Conservation (phyloP, 2,888 invertebrate species). For the Caenorhabditis plicata region DNA sequence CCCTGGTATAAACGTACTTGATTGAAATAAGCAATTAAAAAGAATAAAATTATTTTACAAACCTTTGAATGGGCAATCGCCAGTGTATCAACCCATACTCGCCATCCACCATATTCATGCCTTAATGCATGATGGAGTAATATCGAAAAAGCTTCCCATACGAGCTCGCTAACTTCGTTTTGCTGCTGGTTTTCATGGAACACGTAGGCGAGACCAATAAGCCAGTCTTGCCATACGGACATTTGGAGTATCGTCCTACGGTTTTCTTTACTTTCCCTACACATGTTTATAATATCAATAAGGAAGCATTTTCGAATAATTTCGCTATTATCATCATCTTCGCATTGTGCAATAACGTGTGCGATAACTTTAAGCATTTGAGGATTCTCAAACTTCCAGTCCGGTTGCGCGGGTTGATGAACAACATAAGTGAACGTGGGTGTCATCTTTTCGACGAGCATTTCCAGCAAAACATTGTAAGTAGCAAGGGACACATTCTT, state of each 20-base stretch:
- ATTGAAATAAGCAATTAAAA: neutral
- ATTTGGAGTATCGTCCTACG: conserved; percentile 91
- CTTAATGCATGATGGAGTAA: conserved; percentile 97
- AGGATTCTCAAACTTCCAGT: conserved; percentile 69
- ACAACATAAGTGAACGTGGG: conserved; percentile 89
- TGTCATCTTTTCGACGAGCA: conserved; percentile 89
- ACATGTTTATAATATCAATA: conserved; percentile 95
- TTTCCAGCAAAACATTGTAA: conserved; percentile 94
- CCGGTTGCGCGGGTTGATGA: conserved; percentile 73
- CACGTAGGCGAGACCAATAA: conserved; percentile 91
- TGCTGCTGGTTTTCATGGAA: conserved; percentile 76
- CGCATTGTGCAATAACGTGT: conserved; percentile 91
- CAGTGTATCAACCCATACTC: conserved; percentile 98
- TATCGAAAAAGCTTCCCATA: conserved; percentile 94
- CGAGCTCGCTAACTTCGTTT: conserved; percentile 89
- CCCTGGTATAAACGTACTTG: no score
- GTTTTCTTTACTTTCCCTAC: conserved; percentile 95
- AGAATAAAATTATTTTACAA: conserved; percentile 72
- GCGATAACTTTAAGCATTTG: conserved; percentile 99
- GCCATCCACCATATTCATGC: conserved; percentile 98
- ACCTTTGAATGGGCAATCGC: conserved; percentile 99
- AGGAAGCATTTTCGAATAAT: conserved; percentile 91
- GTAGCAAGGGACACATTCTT: conserved; percentile 88
- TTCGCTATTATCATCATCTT: conserved; percentile 84
- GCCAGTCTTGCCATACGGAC: conserved; percentile 99